Conservation (phyloP, 1,140 invertebrate species). For the Dreissena rostriformis region DNA sequence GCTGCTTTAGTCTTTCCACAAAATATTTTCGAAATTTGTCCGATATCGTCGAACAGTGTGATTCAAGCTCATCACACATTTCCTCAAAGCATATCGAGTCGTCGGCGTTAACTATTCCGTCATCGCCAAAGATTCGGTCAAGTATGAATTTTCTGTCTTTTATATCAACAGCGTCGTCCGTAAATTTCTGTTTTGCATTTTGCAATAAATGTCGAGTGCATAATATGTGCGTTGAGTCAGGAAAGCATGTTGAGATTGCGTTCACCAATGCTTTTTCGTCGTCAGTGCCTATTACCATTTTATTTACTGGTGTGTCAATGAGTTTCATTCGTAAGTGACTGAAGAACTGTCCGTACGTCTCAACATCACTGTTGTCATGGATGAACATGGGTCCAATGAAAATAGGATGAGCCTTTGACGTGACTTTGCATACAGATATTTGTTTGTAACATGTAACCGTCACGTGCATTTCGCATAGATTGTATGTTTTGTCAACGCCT, state of each 20-base stretch:
- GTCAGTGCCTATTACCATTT: conserved; percentile 39
- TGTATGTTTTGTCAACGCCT: conserved; percentile 58
- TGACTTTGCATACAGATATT: conserved; percentile 2
- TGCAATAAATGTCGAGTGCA: conserved; percentile 27
- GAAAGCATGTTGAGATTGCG: no score
- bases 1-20: neutral
- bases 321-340: conserved; percentile 35
- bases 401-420: conserved; percentile 14
- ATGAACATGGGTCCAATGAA: conserved; percentile 56
- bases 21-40: conserved; percentile 52
- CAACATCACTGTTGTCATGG: conserved; percentile 56
- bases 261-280: conserved; percentile 51
- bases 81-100: conserved; percentile 50
- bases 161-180: neutral
- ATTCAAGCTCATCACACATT: conserved; percentile 27
- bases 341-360: conserved; percentile 33
- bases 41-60: conserved; percentile 16
- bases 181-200: conserved; percentile 34
- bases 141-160: conserved; percentile 4
- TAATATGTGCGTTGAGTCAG: conserved; percentile 42
- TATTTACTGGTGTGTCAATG: neutral
- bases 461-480: no score
- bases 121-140: conserved; percentile 37
- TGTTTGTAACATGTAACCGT: conserved; percentile 38
- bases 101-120: conserved; percentile 33